A percentile compares a stretch with the other conserved stretches of the same genome.
Conservation (phyloP, 2,888 invertebrate genomes). For the Melieria crassipennis region DNA sequence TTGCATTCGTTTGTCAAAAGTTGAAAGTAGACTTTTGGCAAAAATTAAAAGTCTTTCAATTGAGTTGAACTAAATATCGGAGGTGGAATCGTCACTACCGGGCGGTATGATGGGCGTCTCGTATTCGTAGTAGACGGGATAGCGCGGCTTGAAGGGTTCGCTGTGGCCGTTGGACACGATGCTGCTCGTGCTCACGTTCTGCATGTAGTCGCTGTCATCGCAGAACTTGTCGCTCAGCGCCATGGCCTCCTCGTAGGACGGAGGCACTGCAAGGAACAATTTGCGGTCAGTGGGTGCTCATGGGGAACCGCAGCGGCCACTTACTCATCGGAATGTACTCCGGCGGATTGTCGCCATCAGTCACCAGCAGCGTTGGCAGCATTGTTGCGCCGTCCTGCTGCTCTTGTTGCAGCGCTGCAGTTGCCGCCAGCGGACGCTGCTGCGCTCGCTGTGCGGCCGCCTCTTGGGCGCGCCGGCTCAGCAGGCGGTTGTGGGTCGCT, state of each 20-base stretch:
- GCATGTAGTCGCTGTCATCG: constrained; percentile 61
- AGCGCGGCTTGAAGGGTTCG: constrained; percentile 63
- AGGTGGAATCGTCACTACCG: constrained; percentile 64
- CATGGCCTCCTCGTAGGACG: constrained; percentile 65
- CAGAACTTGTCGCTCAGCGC: constrained; percentile 63
- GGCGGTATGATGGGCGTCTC: constrained; percentile 65
- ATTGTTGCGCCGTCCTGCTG: constrained; percentile 33
- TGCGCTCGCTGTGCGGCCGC: constrained; percentile 24
- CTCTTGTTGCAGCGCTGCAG: constrained; percentile 10
- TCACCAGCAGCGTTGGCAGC: constrained; percentile 53
- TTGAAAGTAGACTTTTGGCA: not conserved
- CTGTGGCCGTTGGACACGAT: constrained; percentile 57
- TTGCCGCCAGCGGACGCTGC: constrained; percentile 14
- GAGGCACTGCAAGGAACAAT: constrained; percentile 55
- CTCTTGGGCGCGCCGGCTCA: constrained; percentile 4
- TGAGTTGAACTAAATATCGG: constrained; percentile 40
- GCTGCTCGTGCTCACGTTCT: constrained; percentile 63
- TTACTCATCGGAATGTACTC: constrained; percentile 63
- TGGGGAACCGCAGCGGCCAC: constrained; percentile 8
- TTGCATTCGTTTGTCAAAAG: no score
- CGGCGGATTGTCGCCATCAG: constrained; percentile 62
- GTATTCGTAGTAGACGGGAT: constrained; percentile 64
- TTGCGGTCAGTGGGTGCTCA: not conserved
- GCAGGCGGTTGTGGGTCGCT: constrained; percentile 5
- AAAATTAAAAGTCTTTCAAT: not conserved